Base-by-base conservation (phyloP, 2,797 vertebrate genomes). In the Gymnoscopelus braueri region DNA sequence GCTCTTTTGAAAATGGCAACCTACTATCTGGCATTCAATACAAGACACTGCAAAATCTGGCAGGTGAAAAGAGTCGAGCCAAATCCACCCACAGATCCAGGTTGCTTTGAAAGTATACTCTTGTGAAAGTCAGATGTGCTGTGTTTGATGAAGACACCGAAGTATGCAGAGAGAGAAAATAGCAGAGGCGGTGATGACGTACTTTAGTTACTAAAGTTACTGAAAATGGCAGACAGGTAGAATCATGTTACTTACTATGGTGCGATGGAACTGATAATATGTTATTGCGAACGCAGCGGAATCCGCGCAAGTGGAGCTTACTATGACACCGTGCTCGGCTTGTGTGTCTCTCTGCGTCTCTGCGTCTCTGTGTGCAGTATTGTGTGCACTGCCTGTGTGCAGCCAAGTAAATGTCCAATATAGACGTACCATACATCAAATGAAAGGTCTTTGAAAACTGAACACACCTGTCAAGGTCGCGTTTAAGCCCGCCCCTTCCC, bases 71-170 rank as follows among this genome's bases (percentile, higher is more conserved):
- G 66, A 85, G 64, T 72, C 67, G 74, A 84, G 75, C 49, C 12
- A 14, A 83, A 78, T 78, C 77, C 81, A 7, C 80, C 89, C 73
- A 84, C 86, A 74, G 55, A 78, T 76, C 32, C 68, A 29, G 72
- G 70, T 75, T 8, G 62, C 84, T 88, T 88, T 89, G 87, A 88
- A 87, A 23, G 84, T 4, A 19, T 71, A 74, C 72, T 82, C 75
- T 60, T 15, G 81, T 67, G 71, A 78, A 81, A 88, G 79, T 86
- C 74, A 78, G 79, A 5, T 59, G 24, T 4, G 61, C 79, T 50
- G 78, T 72, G 67, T 85, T 83, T 85, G 86, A 88, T 79, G 81
- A 83, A 71, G 66, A 80, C 63, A 60, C 81, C 72, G 61, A 60
- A 52, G 74, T 72, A 77, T 57, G 26, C 72, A 71, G 73, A 69